phyloP scores from a whole-genome alignment of 2,888 invertebrate species.

The Melinaea marsaeus region DNA sequence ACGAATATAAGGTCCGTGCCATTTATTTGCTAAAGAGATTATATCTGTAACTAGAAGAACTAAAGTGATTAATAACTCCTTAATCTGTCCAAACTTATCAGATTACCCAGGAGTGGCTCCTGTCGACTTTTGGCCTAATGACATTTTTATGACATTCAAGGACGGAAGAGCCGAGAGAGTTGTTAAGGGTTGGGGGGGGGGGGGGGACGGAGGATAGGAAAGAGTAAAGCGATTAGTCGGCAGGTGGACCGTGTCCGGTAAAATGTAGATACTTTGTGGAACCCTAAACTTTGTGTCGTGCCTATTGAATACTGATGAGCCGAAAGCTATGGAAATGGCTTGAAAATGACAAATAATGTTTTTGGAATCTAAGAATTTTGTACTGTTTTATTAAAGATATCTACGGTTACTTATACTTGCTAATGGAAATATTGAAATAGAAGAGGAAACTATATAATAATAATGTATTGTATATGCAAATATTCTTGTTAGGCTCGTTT shows the following conservation, averaged over 20 bases:
- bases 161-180: slow-evolving; percentile 5
- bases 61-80: slow-evolving; percentile 27
- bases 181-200: not conserved
- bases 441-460: too few species aligned
- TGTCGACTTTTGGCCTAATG: slow-evolving; percentile 12
- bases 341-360: too few species aligned
- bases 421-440: too few species aligned
- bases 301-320: slow-evolving; percentile 24
- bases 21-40: not conserved
- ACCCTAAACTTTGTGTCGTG: slow-evolving; percentile 19
- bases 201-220: not conserved
- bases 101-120: slow-evolving; percentile 9
- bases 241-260: slow-evolving; percentile 19
- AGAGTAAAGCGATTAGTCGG: slow-evolving; percentile 15
- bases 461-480: too few species aligned
- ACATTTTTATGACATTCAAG: slow-evolving; percentile 15
- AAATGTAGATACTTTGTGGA: slow-evolving; percentile 20
- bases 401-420: too few species aligned
- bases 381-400: too few species aligned
- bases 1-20: not conserved
- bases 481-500: too few species aligned
- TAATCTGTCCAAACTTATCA: slow-evolving; percentile 24
- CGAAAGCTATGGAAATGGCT: slow-evolving; percentile 9
- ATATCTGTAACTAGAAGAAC: slow-evolving; percentile 11
- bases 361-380: too few species aligned